Percentiles rank a stretch among this genome's conserved stretches.
These are phyloP conservation scores for Lepidurus packardi DNA, from an alignment of 1,140 invertebrate genomes.

Conservation along the genomic window DNA sequence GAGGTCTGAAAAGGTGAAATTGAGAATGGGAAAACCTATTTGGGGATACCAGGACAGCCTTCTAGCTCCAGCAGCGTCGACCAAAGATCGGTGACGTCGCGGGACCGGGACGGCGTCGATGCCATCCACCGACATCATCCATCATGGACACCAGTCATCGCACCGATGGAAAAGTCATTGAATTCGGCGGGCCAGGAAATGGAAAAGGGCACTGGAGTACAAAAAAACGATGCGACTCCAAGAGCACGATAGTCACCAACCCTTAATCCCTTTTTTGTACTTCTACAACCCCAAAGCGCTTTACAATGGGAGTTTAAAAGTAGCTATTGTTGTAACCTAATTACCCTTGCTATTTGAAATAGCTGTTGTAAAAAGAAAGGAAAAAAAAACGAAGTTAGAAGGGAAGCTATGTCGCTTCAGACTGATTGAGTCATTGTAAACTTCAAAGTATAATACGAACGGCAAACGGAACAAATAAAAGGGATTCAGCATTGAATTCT, in stretches of 20 bases:
- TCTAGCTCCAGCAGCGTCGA: not conserved
- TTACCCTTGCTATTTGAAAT: not conserved
- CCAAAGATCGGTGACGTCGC: not conserved
- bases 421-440: conserved; percentile 13
- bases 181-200: conserved; percentile 20
- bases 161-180: conserved; percentile 19
- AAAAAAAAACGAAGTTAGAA: not conserved
- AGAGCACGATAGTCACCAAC: not conserved
- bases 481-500: not conserved
- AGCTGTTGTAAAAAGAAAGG: not conserved
- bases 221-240: not conserved
- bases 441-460: not conserved
- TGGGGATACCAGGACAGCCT: not conserved
- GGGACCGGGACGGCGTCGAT: not conserved
- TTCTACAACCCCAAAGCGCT: not conserved
- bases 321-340: conserved; percentile 11
- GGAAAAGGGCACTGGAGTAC: conserved; percentile 13
- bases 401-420: not conserved
- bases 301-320: conserved; percentile 7
- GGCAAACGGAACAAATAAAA: not conserved
- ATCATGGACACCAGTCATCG: conserved; percentile 6
- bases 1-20: conserved; percentile 14
- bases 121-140: conserved; percentile 17
- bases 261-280: not conserved
- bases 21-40: not conserved